Percentiles rank a stretch among this genome's conserved stretches.
Conservation (phyloP, 2,113 vertebrate species). For the Heloderma charlesbogerti region DNA sequence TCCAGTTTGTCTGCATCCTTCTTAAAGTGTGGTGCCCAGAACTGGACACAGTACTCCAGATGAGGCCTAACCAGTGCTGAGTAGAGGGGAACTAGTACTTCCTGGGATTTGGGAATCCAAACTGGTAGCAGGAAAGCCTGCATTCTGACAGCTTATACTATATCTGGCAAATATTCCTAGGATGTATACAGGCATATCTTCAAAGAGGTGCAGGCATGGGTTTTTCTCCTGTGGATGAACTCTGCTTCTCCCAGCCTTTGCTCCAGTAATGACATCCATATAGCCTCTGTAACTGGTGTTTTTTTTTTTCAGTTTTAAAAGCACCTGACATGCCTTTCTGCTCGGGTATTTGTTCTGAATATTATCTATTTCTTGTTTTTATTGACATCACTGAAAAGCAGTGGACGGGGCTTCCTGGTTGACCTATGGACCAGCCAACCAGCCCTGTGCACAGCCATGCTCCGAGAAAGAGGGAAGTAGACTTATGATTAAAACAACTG, state of each 20-base stretch:
- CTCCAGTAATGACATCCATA: not conserved
- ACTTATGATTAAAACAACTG: not conserved
- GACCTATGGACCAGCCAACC: not conserved
- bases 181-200: no score
- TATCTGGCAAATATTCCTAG: no score
- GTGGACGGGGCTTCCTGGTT: not conserved
- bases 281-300: not conserved
- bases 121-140: no score
- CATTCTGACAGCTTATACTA: no score
- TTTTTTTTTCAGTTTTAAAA: not conserved
- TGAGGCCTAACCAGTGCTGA: no score
- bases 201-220: no score
- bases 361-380: not conserved
- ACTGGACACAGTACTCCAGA: no score
- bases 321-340: not conserved
- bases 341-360: not conserved
- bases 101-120: no score
- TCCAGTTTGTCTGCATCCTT: no score
- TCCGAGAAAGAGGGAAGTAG: not conserved
- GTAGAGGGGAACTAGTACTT: no score
- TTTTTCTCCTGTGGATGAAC: not conserved
- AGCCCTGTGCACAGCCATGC: not conserved
- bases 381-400: not conserved
- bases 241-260: not conserved
- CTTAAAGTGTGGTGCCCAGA: no score